Base-by-base conservation (phyloP, 2,113 vertebrate species). In the Thymallus thymallus region DNA sequence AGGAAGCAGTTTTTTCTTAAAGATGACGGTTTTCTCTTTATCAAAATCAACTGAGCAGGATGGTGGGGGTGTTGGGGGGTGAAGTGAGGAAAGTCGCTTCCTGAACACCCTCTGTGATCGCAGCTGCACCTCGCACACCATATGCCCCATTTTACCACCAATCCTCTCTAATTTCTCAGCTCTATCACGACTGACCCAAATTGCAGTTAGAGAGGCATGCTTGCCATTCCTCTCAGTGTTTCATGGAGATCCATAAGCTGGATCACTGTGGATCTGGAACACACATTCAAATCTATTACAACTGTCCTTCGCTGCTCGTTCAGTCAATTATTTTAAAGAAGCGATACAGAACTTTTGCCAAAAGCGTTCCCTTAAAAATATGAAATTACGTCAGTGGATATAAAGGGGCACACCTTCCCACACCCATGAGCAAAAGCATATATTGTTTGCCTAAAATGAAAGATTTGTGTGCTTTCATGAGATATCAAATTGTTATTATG, bases 31-130 rank as follows among this genome's bases (percentile, higher is more conserved):
- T 41, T 10, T 41, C 2, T 41, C 35, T 41, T 41, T 10, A 10
- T 41, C 35, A 41, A 41, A 41, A 22, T 22, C 6, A 60, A 66
- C 29, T 32, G 14, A 66, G 20, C 64, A 66, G 64, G 29, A 35
- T 66, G 64, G 29, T 35, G 30, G 26, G 62, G 14, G 26, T 14
- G 23, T 13, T 10, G 6, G 62, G 30, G 64, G 64, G 63, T 30
- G 63, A 24, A 16, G 30, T n/a, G 63, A 66, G 29, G 30, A 32
- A 35, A 66, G 64, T 32, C 5, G 30, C 24, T 66, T 35, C 30
- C 64, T 32, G 18, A 64, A 41, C 64, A 66, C 18, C 64, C 64
- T 66, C 64, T 66, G 64, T 32, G 64, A 66, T 66, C 35, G 64
- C 64, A 66, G 64, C 29, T 66, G 64, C 64, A n/a, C 5, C 6